Evolutionary conservation across 2,888 invertebrate genomes (phyloP), one percentile per base, ranked within the genome.

Genomic region (Vannuccia rotundouncinata): DNA sequence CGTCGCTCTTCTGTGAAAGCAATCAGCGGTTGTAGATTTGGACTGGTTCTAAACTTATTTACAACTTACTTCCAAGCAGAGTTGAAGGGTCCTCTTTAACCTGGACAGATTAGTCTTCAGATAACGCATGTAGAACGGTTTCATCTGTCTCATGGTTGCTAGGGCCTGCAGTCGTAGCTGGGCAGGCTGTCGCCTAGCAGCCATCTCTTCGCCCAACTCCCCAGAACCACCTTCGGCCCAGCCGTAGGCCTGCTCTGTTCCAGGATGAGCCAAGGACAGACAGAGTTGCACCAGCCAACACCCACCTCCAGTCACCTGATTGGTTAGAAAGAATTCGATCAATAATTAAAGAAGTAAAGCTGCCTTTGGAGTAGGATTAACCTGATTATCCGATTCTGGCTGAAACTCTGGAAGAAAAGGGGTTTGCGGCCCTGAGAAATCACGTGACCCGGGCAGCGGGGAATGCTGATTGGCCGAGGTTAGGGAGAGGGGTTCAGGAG

Each of bases 211-310:
- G 22, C 30, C 22, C 22, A 28, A n/a, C 74, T 74, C 5, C 5
- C 74, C 45, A 10, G 5, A 5, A 5, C 17, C 45, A 28, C 59
- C 77, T 10, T n/a, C 77, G 1, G 17, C 59, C 77, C 77, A 77
- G 45, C 77, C 77, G 22, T 22, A 28, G 60, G 22, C 17, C 31
- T 60, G 10, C 10, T 5, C 5, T 10, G 45, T 10, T 5, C 17
- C 17, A 22, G 77, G 77, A 77, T 77, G 77, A 10, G 77, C 77
- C 29, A 77, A 27, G 0, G 25, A 30, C n/a, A 77, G 77, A 60
- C 77, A 77, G 22, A 29, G 77, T 25, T 29, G 29, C 77, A 77
- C 77, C 77, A 77, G 27, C 77, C 77, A 77, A 60, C 45, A 77
- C 45, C 22, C 22, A 10, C 73, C 73, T 5, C 45, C 45, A 45